A percentile compares a stretch with the other conserved stretches of the same genome.
Conservation (phyloP, 2,888 invertebrate genomes). For the Chrysotoxum bicinctum region DNA sequence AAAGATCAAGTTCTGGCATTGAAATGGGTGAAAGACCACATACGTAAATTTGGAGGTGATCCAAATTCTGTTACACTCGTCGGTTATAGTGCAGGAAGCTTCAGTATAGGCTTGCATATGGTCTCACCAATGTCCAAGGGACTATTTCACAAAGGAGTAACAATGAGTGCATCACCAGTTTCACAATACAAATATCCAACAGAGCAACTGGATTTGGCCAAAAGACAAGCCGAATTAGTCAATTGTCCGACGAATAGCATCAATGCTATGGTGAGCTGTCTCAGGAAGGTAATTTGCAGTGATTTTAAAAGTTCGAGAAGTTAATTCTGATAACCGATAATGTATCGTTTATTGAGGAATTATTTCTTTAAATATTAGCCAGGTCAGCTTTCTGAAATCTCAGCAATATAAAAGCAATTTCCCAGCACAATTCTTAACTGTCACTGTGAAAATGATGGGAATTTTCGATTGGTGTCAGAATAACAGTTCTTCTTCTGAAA, state of each 20-base stretch:
- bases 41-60: slow-evolving; percentile 86
- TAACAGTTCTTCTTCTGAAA: too few species aligned
- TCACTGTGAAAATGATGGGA: too few species aligned
- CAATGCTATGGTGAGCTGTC: slow-evolving; percentile 83
- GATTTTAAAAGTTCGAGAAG: not conserved
- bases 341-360: too few species aligned
- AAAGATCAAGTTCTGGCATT: slow-evolving; percentile 87
- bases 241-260: slow-evolving; percentile 84
- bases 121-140: slow-evolving; percentile 86
- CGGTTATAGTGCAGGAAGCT: slow-evolving; percentile 84
- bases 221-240: slow-evolving; percentile 84
- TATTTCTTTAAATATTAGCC: too few species aligned
- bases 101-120: slow-evolving; percentile 83
- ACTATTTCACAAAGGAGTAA: slow-evolving; percentile 87
- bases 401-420: too few species aligned
- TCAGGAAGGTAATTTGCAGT: slow-evolving; percentile 82
- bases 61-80: slow-evolving; percentile 85
- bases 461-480: too few species aligned
- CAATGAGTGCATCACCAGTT: slow-evolving; percentile 85
- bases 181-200: slow-evolving; percentile 82
- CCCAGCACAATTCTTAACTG: too few species aligned
- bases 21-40: slow-evolving; percentile 86
- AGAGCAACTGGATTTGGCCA: slow-evolving; percentile 83
- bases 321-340: too few species aligned
- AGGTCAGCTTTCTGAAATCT: too few species aligned